Evolutionary conservation across 2,797 vertebrate species (phyloP), one percentile per base, ranked within the genome.

Genomic region (Amazona finschi): DNA sequence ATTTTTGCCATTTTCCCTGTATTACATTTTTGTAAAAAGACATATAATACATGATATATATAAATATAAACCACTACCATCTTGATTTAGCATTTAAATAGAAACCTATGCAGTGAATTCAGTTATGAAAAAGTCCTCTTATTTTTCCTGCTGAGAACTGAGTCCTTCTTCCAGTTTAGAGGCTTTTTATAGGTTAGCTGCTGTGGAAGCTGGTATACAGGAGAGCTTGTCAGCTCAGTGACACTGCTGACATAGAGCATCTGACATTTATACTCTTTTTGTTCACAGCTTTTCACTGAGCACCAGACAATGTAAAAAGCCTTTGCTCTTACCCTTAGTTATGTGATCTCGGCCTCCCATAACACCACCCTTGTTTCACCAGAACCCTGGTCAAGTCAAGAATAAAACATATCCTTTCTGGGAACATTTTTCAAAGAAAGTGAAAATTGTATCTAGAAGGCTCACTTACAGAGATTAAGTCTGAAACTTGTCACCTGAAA

Each of bases 211-310:
- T 7, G 2, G 5, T 53, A 38, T 61, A 47, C 21, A 69, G 69
- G 18, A 85, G 2, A 38, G 71, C 52, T 75, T 9, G 0, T 0
- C 73, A 83, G 65, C n/a, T 55, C 83, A 47, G 55, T 7, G 2
- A 44, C 21, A 3, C 55, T 20, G 58, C 71, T 77, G 27, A 39
- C 43, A 21, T 1, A 38, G n/a, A 89, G 28, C 52, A 57, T 38
- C 76, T 3, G 4, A n/a, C 46, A 15, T 36, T 15, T 0, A 0
- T 9, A 11, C 53, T 73, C 8, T 1, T 36, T 49, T 24, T 20
- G 49, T 57, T 49, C 49, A 8, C 65, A 28, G 22, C 15, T 3
- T 83, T 89, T 64, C 10, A 3, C 69, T 83, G 69, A 87, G 57
- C 33, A 53, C 33, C 38, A 71, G 47, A 44, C 57, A 77, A 15